Evolutionary conservation across 2,888 invertebrate genomes (phyloP), one percentile per base, ranked within the genome.

Genomic region (Camponotus fellah): DNA sequence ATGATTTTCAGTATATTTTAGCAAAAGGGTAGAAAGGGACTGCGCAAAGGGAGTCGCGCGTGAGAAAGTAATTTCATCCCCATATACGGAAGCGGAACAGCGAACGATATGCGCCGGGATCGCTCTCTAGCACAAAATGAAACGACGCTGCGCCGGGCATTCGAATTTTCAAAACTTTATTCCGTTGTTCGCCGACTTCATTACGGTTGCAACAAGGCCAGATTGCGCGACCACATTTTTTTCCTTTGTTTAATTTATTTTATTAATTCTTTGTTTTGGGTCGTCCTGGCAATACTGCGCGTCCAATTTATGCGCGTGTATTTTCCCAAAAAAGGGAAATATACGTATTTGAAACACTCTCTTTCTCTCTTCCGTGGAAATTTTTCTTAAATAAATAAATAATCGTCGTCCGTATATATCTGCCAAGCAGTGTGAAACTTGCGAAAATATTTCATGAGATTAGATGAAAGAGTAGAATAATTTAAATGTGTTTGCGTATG

Each of bases 101-200:
- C 58, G 62, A 26, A 32, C 32, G 17, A 8, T 26, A 53, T 34
- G 26, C 37, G 17, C 60, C 62, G 53, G 60, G 5, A 69, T 43
- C 34, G 58, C 58, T 21, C 43, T 37, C 3, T 17, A n/a, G 62
- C 58, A 69, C 69, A 83, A 75, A 85, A 85, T 85, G 83, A 79
- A 85, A 65, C 26, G 53, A 46, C 43, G 72, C 26, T 34, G 46
- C 43, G 40, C 76, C 60, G 32, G 58, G 82, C 79, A 75, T 80
- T 68, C 68, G 64, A 74, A 85, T 85, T 79, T 79, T 74, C 83
- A 64, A 85, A 85, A 85, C 83, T 85, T 85, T 56, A 85, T 79
- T 77, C 65, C 53, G 65, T 40, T 69, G 53, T 53, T 79, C 26
- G 32, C 65, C 66, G 43, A 68, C 37, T 49, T 26, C 46, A 37